phyloP scores from a whole-genome alignment of 2,888 invertebrate genomes.

The Noctua janthina region DNA sequence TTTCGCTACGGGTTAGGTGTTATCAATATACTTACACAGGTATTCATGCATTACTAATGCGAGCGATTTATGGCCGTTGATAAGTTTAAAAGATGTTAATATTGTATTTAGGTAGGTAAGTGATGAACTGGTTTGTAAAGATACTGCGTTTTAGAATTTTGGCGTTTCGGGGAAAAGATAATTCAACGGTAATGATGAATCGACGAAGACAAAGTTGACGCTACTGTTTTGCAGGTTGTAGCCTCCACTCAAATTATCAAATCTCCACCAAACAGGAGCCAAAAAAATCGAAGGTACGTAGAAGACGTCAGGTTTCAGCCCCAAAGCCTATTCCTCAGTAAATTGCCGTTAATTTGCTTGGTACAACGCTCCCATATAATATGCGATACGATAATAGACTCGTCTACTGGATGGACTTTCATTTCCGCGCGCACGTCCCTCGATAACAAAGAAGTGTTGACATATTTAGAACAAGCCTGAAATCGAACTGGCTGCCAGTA shows the following conservation, averaged over 20 bases:
- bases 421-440: slow-evolving; percentile 88
- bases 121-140: slow-evolving; percentile 48
- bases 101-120: slow-evolving; percentile 32
- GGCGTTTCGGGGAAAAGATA: slow-evolving; percentile 7
- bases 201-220: neutral
- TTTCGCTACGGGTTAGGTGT: slow-evolving; percentile 48
- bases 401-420: slow-evolving; percentile 87
- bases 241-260: neutral
- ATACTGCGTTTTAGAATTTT: slow-evolving; percentile 16
- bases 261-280: neutral
- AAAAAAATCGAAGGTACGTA: neutral
- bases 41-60: slow-evolving; percentile 53
- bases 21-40: slow-evolving; percentile 41
- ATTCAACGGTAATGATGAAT: neutral
- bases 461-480: slow-evolving; percentile 91
- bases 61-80: slow-evolving; percentile 46
- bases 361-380: slow-evolving; percentile 77
- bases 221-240: neutral
- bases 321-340: slow-evolving; percentile 14
- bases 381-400: slow-evolving; percentile 85
- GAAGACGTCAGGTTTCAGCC: slow-evolving; percentile 3
- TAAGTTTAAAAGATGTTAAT: slow-evolving; percentile 43
- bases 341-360: slow-evolving; percentile 73
- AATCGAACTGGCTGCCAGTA: slow-evolving; percentile 83
- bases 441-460: slow-evolving; percentile 90